Percentiles rank a stretch among this genome's conserved stretches.
These are phyloP conservation scores for Haemorhous mexicanus DNA, from an alignment of 2,113 vertebrate genomes.

Conservation along the genomic window DNA sequence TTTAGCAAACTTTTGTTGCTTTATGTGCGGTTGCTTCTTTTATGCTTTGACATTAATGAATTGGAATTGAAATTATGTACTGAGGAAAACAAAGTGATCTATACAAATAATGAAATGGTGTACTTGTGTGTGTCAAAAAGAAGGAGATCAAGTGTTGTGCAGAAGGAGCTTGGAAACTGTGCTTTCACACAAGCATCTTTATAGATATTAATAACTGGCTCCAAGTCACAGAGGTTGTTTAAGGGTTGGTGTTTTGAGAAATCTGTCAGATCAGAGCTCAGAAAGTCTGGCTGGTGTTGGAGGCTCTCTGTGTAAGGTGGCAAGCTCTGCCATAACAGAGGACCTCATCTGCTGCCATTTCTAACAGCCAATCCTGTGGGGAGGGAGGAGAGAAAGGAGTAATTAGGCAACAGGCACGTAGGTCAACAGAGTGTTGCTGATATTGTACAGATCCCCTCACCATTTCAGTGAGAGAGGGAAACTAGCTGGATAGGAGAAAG, in stretches of 20 bases:
- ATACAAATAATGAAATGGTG: conserved; percentile 27
- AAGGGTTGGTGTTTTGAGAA: background rate
- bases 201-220: conserved; percentile 19
- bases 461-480: background rate
- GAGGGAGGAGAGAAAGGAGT: background rate
- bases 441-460: background rate
- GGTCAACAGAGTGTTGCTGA: background rate
- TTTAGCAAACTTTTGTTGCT: conserved; percentile 31
- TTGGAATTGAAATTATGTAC: conserved; percentile 29
- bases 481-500: background rate
- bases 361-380: background rate
- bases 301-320: background rate
- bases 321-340: background rate
- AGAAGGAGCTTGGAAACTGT: conserved; percentile 25
- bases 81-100: conserved; percentile 43
- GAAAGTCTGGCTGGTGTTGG: background rate
- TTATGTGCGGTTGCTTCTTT: conserved; percentile 34
- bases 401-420: background rate
- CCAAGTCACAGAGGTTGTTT: background rate
- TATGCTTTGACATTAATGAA: conserved; percentile 54
- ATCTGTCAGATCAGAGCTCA: background rate
- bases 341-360: background rate
- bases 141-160: background rate
- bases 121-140: conserved; percentile 14
- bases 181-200: conserved; percentile 37